Base-by-base conservation (phyloP, 1,140 invertebrate species). In the Drosophila mojavensis region DNA sequence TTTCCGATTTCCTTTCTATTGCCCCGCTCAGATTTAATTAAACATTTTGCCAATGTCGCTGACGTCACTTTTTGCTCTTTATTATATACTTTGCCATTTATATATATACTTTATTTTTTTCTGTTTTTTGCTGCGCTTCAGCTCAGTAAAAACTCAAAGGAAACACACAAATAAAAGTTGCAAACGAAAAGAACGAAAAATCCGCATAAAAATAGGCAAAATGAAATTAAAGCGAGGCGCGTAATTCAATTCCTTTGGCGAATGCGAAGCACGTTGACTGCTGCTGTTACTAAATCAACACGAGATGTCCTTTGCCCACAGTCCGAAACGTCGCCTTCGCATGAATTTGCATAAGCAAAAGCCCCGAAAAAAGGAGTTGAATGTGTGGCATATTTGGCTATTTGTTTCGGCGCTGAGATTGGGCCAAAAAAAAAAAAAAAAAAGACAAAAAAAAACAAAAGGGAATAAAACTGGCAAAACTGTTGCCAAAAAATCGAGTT, bases 261-360 rank as follows among this genome's bases (percentile, higher is more conserved):
- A 78, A 78, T 78, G 79, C 79, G 65, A 51, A 70, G 60, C 75
- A 78, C 79, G 76, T 82, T 83, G 80, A 58, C 55, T n/a, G 56
- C 24, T 15, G 55, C 79, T 72, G 79, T 85, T 75, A 88, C 82
- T 82, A 88, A 78, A 85, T 85, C 82, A 85, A 85, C 81, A 86
- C 69, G 41, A 60, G 36, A 69, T 81, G 64, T 71, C 59, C 33
- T 71, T 13, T 78, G 64, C 68, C 78, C 63, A 75, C 56, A 67
- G 69, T 45, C 15, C 53, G 5, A 56, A 56, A 56, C 24, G 54
- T 13, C 17, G 36, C 56, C 50, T 30, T 39, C 9, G 30, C 43
- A 39, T 51, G 62, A 84, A 79, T 79, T 79, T 79, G 71, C 66
- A 79, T 83, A 79, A 50, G 39, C 63, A 41, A 59, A 56, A 45